A percentile compares a stretch with the other conserved stretches of the same genome.
Evolutionary conservation across 2,888 invertebrate species (phyloP).

Genomic region (Cryptophagus acutangulus): DNA sequence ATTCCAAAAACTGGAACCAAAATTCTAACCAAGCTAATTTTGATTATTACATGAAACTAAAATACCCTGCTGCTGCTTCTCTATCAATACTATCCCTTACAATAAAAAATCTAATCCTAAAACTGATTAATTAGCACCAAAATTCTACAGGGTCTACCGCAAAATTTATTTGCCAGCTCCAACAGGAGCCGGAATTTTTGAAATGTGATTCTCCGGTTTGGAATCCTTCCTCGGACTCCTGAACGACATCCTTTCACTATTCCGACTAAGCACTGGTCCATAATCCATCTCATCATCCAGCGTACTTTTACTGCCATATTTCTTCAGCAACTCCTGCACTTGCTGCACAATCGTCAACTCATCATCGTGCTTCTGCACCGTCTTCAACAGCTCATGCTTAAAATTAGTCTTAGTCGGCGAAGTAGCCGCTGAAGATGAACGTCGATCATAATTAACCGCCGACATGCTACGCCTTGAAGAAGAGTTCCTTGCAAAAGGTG

Average conservation of each 20-base stretch:
- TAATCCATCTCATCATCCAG: conserved; percentile 61
- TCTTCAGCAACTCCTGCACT: conserved; percentile 64
- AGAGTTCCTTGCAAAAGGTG: conserved; percentile 39
- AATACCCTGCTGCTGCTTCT: no score
- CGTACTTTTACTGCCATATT: conserved; percentile 56
- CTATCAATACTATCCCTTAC: no score
- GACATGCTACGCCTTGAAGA: conserved; percentile 46
- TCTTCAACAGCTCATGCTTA: conserved; percentile 67
- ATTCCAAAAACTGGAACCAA: no score
- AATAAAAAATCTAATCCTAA: no score
- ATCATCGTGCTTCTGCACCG: conserved; percentile 67
- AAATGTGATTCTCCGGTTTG: conserved; percentile 48
- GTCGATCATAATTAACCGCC: conserved; percentile 43
- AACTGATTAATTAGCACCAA: no score
- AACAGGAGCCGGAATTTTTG: conserved; percentile 52
- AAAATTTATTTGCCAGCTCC: no score
- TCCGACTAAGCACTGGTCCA: conserved; percentile 12
- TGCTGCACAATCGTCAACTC: conserved; percentile 69
- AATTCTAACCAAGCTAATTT: no score
- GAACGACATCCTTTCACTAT: conserved; percentile 31
- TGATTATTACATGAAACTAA: no score
- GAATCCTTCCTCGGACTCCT: conserved; percentile 53
- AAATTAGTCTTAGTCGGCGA: conserved; percentile 60
- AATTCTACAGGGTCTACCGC: no score
- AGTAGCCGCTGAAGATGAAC: conserved; percentile 54